A percentile compares a stretch with the other conserved stretches of the same genome.
These are phyloP conservation scores for Allophyes oxyacanthae DNA, from an alignment of 2,888 invertebrate species.

Conservation along the genomic window DNA sequence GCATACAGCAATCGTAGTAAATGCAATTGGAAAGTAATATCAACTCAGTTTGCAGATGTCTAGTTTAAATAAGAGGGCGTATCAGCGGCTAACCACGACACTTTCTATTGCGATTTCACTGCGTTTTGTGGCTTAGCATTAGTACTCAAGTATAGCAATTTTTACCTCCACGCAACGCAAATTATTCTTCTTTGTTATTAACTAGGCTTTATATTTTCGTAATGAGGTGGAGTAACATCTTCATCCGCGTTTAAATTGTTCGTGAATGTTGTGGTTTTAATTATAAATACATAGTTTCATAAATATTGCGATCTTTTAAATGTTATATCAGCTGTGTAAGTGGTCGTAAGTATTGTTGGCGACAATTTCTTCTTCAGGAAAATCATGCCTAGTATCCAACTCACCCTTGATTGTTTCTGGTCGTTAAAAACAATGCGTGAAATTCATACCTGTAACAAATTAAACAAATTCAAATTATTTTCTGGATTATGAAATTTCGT, in stretches of 20 bases:
- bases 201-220: constrained; percentile 25
- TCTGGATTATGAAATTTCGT: neutral
- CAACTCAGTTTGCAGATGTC: constrained; percentile 66
- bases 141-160: constrained; percentile 58
- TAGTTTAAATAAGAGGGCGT: constrained; percentile 81
- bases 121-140: constrained; percentile 65
- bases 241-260: neutral
- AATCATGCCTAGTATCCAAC: neutral
- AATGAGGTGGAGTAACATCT: constrained; percentile 26
- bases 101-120: constrained; percentile 81
- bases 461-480: neutral
- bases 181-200: constrained; percentile 53
- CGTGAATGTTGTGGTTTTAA: constrained; percentile 15
- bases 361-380: neutral
- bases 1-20: constrained; percentile 40
- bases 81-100: constrained; percentile 73
- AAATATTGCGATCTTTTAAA: too few species aligned
- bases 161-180: constrained; percentile 44
- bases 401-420: constrained; percentile 19
- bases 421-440: neutral
- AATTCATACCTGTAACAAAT: constrained; percentile 56
- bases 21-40: constrained; percentile 64
- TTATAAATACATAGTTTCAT: too few species aligned
- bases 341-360: too few species aligned
- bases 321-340: too few species aligned